Evolutionary conservation across 2,113 vertebrate species (phyloP).

Genomic region (Rallus limicola): DNA sequence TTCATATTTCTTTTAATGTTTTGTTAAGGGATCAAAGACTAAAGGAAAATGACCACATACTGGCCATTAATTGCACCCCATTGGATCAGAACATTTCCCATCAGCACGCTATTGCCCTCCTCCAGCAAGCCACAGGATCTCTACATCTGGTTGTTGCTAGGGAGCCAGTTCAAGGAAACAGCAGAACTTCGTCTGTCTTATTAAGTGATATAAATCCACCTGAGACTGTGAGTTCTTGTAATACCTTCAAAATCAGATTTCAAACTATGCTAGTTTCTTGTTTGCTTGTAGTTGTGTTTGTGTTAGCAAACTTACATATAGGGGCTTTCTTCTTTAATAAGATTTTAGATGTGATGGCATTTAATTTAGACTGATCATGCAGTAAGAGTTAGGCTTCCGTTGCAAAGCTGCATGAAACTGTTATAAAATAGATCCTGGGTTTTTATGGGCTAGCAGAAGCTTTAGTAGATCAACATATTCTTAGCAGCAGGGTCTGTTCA

Average conservation of each 20-base stretch:
- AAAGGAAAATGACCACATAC: slow-evolving; percentile 91
- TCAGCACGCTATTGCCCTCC: slow-evolving; percentile 87
- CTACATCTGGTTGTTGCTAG: slow-evolving; percentile 89
- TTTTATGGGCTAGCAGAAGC: slow-evolving; percentile 35
- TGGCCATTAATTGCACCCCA: slow-evolving; percentile 89
- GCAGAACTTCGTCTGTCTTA: neutral
- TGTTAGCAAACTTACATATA: neutral
- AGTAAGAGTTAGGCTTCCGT: neutral
- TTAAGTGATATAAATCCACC: slow-evolving; percentile 38
- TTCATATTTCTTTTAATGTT: slow-evolving; percentile 49
- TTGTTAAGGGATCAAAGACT: slow-evolving; percentile 88
- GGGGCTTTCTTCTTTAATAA: neutral
- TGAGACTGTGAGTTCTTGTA: slow-evolving; percentile 74
- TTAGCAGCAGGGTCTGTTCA: slow-evolving; percentile 13
- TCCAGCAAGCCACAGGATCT: slow-evolving; percentile 86
- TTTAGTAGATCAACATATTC: neutral
- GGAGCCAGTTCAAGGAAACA: slow-evolving; percentile 57
- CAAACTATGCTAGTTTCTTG: neutral
- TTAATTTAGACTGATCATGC: neutral
- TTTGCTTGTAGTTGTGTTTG: neutral
- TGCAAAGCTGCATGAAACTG: neutral
- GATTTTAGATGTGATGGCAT: neutral
- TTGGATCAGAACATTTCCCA: slow-evolving; percentile 89
- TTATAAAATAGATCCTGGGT: slow-evolving; percentile 4
- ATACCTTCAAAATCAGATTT: slow-evolving; percentile 19